Evolutionary conservation across 1,140 invertebrate genomes (phyloP), one percentile per base, ranked within the genome.

Genomic region (Lepidurus apus): DNA sequence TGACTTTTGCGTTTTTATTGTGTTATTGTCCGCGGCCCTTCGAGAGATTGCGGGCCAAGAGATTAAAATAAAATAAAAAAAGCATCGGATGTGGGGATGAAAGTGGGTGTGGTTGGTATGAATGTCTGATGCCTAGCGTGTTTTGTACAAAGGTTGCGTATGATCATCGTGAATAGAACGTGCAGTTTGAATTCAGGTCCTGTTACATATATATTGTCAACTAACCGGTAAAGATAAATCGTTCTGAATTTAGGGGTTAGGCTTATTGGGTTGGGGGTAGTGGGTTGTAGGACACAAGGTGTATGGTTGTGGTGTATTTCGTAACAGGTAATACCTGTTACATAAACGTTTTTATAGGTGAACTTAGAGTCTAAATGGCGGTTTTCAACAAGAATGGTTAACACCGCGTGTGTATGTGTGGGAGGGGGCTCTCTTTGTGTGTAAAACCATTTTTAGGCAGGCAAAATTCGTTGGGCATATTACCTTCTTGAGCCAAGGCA

Each of bases 121-220:
- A 65, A 65, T 65, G 53, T 65, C 17, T 21, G 53, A 21, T 21
- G 53, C 8, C 53, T 17, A 65, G n/a, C 21, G 53, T 65, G 53
- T 65, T 65, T 65, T 65, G 53, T 65, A 65, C 53, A 65, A 65
- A 65, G 53, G 53, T 65, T 65, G 53, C 53, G 53, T 65, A 17
- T 65, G 53, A 13, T 21, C 53, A 7, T 65, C 53, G 53, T 65
- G 53, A 65, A 65, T 65, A 65, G 53, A 65, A 65, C 10, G 53
- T 65, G 53, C 6, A 65, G 53, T 65, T 65, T 65, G 17, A 65
- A 65, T 65, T 1, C 17, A 65, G 21, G 53, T 13, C 21, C 21
- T 65, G 34, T 34, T 34, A 34, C 34, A 34, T 3, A 26, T 34
- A 3, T 34, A 34, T 34, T 4, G 34, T 21, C 53, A 65, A 65